A percentile compares a stretch with the other conserved stretches of the same genome.
Evolutionary conservation across 2,797 vertebrate genomes (phyloP).

Genomic region (Microcaecilia unicolor): DNA sequence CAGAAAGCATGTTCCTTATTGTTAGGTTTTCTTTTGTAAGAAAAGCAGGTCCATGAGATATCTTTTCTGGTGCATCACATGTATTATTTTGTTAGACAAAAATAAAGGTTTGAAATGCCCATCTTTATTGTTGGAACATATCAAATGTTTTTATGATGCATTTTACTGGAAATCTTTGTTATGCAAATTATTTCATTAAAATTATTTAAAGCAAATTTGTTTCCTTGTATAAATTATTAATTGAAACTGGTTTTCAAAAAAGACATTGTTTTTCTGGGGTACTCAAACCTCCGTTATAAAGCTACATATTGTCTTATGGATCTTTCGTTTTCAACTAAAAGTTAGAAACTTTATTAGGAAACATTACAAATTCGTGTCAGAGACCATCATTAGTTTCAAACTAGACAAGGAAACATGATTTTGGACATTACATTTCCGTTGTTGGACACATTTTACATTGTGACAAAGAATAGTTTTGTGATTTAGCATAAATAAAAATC

Average conservation of each 20-base stretch:
- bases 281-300: too few species aligned
- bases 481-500: too few species aligned
- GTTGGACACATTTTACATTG: too few species aligned
- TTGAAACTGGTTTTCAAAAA: neutral
- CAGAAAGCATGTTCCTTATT: neutral
- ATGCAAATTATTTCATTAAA: constrained; percentile 65
- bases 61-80: constrained; percentile 33
- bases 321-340: too few species aligned
- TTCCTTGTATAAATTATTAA: neutral
- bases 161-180: constrained; percentile 65
- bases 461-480: too few species aligned
- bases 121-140: constrained; percentile 56
- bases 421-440: too few species aligned
- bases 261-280: too few species aligned
- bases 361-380: too few species aligned
- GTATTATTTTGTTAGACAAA: constrained; percentile 59
- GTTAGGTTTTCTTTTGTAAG: constrained; percentile 18
- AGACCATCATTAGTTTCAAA: too few species aligned
- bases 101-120: constrained; percentile 46
- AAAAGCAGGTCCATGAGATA: neutral
- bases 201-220: constrained; percentile 45
- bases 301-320: too few species aligned
- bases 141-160: constrained; percentile 56
- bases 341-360: too few species aligned
- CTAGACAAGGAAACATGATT: too few species aligned